Base-by-base conservation (phyloP, 1,140 invertebrate genomes). In the Archivesica marissinica region DNA sequence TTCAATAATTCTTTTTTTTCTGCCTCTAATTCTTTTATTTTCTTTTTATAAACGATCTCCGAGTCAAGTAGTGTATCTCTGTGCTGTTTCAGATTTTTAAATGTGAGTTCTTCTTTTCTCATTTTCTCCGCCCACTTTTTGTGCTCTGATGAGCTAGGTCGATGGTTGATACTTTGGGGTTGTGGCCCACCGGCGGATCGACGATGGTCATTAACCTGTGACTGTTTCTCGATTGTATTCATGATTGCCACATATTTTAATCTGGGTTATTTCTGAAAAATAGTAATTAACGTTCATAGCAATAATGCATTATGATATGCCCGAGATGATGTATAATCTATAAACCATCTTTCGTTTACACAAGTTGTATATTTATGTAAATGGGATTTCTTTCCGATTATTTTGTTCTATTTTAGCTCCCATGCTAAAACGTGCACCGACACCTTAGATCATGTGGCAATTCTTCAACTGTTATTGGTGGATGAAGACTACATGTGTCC, bases 1-100 rank as follows among this genome's bases (percentile, higher is more conserved):
- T 85, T 72, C 7, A 78, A 9, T 39, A 77, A 28, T 44, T 79
- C 83, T 20, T 23, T 41, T 44, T 70, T 70, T 70, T 85, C 83
- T 47, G 72, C 61, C 50, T 85, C 47, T 17, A 83, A 44, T 15
- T 52, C 54, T 50, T 83, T 74, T 38, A 83, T 39, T 23, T 23
- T 50, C 41, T 75, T 83, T 64, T 83, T 83, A 39, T 74, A 56
- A 0, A 23, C 28, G n/a, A 61, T 39, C 39, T 83, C 80, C 0
- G 68, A 44, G 23, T 83, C 66, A 2, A 83, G 41, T 20, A 74
- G 54, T 30, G 35, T 38, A 75, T 75, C 80, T 17, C 54, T 44
- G 23, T 83, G 68, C 30, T 70, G 15, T 72, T 75, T 83, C 1
- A 83, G 23, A n/a, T 23, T 17, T 47, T 64, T 72, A 44, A 61